phyloP scores from a whole-genome alignment of 2,797 vertebrate genomes.

The Hydrolagus colliei region DNA sequence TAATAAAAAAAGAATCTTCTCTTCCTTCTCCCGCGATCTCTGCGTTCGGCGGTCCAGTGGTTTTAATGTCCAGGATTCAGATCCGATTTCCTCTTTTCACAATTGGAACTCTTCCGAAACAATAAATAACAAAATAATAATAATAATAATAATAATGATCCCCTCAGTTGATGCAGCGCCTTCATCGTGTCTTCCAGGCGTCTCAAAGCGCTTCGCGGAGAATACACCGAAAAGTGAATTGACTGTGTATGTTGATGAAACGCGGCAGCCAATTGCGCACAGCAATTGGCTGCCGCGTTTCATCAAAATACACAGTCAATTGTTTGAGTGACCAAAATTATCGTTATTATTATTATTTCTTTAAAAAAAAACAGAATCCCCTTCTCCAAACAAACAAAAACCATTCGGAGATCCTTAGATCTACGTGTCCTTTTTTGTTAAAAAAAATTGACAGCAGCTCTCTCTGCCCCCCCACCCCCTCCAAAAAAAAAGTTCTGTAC shows the following conservation, averaged over 20 bases:
- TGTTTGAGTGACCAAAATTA: too few species aligned
- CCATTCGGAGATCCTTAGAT: slow-evolving; percentile 14
- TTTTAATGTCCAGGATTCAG: neutral
- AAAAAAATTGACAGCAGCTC: slow-evolving; percentile 39
- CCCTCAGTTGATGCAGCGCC: too few species aligned
- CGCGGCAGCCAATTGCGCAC: too few species aligned
- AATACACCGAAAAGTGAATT: too few species aligned
- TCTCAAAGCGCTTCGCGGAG: too few species aligned
- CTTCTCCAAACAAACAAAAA: neutral
- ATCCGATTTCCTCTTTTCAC: neutral
- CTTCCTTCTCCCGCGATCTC: slow-evolving; percentile 26
- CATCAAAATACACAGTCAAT: too few species aligned
- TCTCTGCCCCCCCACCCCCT: neutral
- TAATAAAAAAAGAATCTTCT: slow-evolving; percentile 10
- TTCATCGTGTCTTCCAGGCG: too few species aligned
- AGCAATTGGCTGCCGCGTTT: too few species aligned
- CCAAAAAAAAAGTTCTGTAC: neutral
- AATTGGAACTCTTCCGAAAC: neutral
- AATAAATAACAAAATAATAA: neutral
- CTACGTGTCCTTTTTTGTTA: slow-evolving; percentile 38
- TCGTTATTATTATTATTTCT: too few species aligned
- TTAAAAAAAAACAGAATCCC: neutral
- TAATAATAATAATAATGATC: too few species aligned
- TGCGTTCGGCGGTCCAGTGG: slow-evolving; percentile 34
- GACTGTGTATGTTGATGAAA: too few species aligned